Base-by-base conservation (phyloP, 1,140 invertebrate genomes). In the Apocrypta bakeri region DNA sequence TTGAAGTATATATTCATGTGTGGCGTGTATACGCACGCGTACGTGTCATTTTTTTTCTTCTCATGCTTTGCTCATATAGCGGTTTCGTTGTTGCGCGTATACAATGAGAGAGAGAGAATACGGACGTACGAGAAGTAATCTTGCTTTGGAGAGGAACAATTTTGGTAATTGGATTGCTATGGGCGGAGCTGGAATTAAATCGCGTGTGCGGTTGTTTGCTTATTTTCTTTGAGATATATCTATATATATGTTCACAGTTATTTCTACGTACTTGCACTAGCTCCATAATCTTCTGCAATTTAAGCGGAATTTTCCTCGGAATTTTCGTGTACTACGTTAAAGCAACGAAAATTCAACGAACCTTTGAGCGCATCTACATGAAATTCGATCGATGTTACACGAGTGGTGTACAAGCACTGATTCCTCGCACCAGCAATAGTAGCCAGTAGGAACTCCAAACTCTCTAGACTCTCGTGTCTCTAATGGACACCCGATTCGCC, bases 401-500 rank as follows among this genome's bases (percentile, higher is more conserved):
- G 40, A 56, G 76, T 27, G 9, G 12, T 1, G 56, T 40, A 40
- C 9, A 7, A 24, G 42, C 31, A 37, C 12, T 42, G 24, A 21
- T 66, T 78, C 48, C 31, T 64, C 11, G 29, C 12, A 56, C 48
- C 48, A 17, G 48, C 48, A n/a, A 17, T n/a, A 56, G 33, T 37
- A 56, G 7, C 48, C 7, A 37, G 63, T 17, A 56, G 17, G 48
- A 56, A 56, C 48, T 37, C 33, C 33, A 37, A 9, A 37, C 9
- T 56, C 48, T 56, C 48, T 14, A 56, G 48, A 37, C 61, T 66
- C 63, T n/a, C 31, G 2, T 24, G 17, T 29, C 73, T 73, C 81
- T 89, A 86, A 90, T 90, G 90, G 90, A 87, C 85, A 80, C 79
- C 81, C 87, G 88, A 90, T 90, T 91, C 88, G 89, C 84, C 87